Conservation (phyloP, 2,888 invertebrate genomes). For the Lasioglossum pauxillum region DNA sequence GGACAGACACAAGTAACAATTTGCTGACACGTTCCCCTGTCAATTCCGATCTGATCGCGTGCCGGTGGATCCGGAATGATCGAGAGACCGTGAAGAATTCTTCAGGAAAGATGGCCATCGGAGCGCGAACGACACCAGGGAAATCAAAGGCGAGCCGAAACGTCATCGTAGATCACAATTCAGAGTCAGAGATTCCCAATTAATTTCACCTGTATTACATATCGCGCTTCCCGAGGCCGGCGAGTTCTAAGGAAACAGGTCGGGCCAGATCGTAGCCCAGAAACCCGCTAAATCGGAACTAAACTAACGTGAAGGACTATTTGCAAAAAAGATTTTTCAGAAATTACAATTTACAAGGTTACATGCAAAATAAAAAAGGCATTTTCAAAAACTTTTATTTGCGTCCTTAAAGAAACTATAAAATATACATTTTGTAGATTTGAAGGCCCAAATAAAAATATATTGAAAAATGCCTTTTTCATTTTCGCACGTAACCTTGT, state of each 20-base stretch:
- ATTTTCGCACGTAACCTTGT: too few relatives aligned
- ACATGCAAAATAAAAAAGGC: too few relatives aligned
- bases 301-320: not conserved
- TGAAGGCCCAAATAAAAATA: too few relatives aligned
- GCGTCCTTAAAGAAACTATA: too few relatives aligned
- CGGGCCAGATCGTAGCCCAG: not conserved
- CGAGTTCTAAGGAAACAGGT: constrained; percentile 58
- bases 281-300: constrained; percentile 2
- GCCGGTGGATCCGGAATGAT: not conserved
- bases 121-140: not conserved
- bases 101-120: not conserved
- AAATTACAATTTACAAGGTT: too few relatives aligned
- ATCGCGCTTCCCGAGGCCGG: constrained; percentile 61
- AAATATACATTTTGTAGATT: too few relatives aligned
- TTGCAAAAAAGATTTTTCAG: too few relatives aligned
- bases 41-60: not conserved
- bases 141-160: constrained; percentile 25
- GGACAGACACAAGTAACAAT: constrained; percentile 24
- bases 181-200: constrained; percentile 47
- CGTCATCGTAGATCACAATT: constrained; percentile 36
- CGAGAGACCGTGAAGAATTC: constrained; percentile 4
- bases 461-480: too few relatives aligned
- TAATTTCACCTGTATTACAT: constrained; percentile 65
- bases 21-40: constrained; percentile 14
- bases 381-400: too few relatives aligned